phyloP scores from a whole-genome alignment of 1,140 invertebrate species.

The Cepaea nemoralis region DNA sequence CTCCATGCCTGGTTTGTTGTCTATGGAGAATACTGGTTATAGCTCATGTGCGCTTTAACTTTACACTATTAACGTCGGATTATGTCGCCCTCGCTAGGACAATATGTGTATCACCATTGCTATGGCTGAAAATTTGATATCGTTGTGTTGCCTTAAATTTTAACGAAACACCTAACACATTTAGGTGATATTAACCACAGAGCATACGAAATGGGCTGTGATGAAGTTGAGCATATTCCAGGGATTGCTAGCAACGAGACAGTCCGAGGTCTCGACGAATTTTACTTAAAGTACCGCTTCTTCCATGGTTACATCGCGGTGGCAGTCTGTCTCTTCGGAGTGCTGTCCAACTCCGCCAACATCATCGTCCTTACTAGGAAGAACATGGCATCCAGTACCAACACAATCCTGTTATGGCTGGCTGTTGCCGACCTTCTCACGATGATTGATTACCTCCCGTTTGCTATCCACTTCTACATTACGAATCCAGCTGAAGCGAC shows the following conservation, averaged over 20 bases:
- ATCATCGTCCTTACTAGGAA: slow-evolving; percentile 90
- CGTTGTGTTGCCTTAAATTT: neutral
- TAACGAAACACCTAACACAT: neutral
- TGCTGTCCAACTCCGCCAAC: slow-evolving; percentile 89
- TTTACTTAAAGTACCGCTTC: slow-evolving; percentile 62
- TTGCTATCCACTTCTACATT: slow-evolving; percentile 78
- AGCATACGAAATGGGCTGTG: neutral
- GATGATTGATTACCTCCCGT: slow-evolving; percentile 89
- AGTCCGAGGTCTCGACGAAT: slow-evolving; percentile 37
- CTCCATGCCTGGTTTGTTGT: too few relatives aligned
- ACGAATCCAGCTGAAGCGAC: slow-evolving; percentile 49
- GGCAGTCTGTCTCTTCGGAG: slow-evolving; percentile 87
- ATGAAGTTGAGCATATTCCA: slow-evolving; percentile 25
- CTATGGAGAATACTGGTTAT: too few relatives aligned
- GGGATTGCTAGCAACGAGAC: slow-evolving; percentile 44
- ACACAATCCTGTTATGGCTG: slow-evolving; percentile 85
- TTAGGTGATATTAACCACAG: neutral
- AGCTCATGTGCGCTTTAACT: too few relatives aligned
- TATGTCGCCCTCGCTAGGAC: too few relatives aligned
- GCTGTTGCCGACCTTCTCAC: slow-evolving; percentile 89
- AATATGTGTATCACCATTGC: neutral
- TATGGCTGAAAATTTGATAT: neutral
- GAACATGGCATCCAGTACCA: slow-evolving; percentile 87
- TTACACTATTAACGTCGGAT: too few relatives aligned
- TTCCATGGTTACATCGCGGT: slow-evolving; percentile 81